Percentiles rank a stretch among this genome's conserved stretches.
Evolutionary conservation across 30 jellyfish, hydroid and myxozoan species (phyloP).

Genomic region (Cassiopea xamachana): DNA sequence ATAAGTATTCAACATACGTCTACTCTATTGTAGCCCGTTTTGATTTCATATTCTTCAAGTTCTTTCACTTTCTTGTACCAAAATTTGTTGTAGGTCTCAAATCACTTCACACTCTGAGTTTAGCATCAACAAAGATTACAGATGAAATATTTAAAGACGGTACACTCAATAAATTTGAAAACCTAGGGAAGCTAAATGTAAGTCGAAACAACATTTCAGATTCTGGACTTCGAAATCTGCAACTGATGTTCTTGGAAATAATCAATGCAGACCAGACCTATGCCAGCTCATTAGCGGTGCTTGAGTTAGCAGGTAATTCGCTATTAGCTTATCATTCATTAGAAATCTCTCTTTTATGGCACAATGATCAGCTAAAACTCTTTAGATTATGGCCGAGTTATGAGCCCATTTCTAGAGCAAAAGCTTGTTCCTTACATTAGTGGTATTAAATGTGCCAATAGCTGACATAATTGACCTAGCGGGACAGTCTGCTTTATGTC

Average conservation of each 20-base stretch:
- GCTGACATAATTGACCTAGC: background rate
- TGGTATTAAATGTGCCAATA: background rate
- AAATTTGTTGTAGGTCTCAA: slow-evolving; percentile 13
- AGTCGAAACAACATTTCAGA: slow-evolving; percentile 62
- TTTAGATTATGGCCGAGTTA: background rate
- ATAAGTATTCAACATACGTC: too few relatives aligned
- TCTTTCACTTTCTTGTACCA: background rate
- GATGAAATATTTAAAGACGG: slow-evolving; percentile 51
- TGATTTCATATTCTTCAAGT: background rate
- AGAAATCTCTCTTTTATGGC: background rate
- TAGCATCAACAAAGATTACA: slow-evolving; percentile 54
- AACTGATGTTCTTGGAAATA: slow-evolving; percentile 42
- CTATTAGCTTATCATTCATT: background rate
- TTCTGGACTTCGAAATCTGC: slow-evolving; percentile 38
- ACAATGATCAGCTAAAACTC: background rate
- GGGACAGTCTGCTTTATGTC: background rate
- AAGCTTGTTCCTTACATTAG: too few relatives aligned
- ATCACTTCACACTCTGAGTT: slow-evolving; percentile 48
- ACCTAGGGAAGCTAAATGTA: slow-evolving; percentile 51
- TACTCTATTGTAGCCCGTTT: background rate
- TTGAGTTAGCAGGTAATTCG: background rate
- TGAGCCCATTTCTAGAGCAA: background rate
- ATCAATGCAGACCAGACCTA: slow-evolving; percentile 63
- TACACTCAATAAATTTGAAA: slow-evolving; percentile 40
- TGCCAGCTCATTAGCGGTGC: slow-evolving; percentile 10